These are phyloP conservation scores for Bubalus kerabau DNA, from an alignment of 2,113 vertebrate genomes.

Conservation along the genomic window DNA sequence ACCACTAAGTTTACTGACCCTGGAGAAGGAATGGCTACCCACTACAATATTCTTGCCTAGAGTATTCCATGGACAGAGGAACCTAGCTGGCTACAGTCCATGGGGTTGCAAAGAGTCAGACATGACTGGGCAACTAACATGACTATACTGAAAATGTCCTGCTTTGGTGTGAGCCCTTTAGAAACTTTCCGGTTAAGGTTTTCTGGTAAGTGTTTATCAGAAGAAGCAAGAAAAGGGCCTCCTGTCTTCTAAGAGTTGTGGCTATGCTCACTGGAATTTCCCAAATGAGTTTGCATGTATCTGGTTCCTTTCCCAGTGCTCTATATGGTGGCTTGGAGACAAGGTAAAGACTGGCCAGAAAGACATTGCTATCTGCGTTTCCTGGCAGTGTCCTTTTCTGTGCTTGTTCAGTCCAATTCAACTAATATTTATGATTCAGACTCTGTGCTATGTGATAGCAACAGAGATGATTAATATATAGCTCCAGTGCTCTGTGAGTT, in stretches of 20 bases:
- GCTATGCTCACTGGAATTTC: not conserved
- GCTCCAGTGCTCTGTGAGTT: not conserved
- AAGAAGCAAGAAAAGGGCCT: not conserved
- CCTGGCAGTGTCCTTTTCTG: not conserved
- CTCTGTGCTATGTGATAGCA: not conserved
- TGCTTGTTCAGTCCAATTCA: slow-evolving; percentile 24
- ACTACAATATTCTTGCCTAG: not conserved
- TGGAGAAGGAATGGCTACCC: not conserved
- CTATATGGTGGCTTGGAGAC: not conserved
- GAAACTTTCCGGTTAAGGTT: not conserved
- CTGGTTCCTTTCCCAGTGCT: not conserved
- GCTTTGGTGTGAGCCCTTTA: not conserved
- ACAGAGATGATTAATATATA: slow-evolving; percentile 51
- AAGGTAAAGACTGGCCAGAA: not conserved
- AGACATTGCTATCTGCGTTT: not conserved
- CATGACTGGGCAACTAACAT: not conserved
- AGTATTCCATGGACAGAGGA: not conserved
- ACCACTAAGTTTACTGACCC: not conserved
- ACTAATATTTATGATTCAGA: slow-evolving; percentile 53
- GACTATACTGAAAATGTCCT: not conserved
- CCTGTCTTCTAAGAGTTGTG: not conserved
- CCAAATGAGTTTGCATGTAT: not conserved
- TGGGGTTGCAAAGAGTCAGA: not conserved
- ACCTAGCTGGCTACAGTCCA: not conserved
- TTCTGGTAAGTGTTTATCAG: slow-evolving; percentile 1